These are phyloP conservation scores for Shargacucullia verbasci DNA, from an alignment of 2,888 invertebrate genomes.

Conservation along the genomic window DNA sequence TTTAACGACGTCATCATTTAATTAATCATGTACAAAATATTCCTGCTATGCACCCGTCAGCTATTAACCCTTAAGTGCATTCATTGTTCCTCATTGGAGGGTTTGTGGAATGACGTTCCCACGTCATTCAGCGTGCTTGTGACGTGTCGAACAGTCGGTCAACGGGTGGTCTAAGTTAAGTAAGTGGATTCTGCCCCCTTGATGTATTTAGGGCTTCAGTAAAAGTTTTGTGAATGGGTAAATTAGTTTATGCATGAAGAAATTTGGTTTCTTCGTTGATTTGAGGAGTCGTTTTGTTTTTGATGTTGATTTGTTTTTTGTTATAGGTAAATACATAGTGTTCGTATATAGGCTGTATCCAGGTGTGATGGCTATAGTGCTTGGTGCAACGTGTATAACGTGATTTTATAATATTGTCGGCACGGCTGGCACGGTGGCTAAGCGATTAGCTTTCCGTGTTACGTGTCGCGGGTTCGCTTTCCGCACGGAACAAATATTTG, in stretches of 20 bases:
- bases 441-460: too few species aligned
- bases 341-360: not conserved
- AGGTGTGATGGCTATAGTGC: too few species aligned
- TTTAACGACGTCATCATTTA: conserved; percentile 1
- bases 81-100: conserved; percentile 39
- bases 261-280: conserved; percentile 21
- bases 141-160: conserved; percentile 75
- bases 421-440: too few species aligned
- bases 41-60: conserved; percentile 16
- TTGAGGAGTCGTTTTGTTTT: not conserved
- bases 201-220: conserved; percentile 34
- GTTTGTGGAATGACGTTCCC: conserved; percentile 58
- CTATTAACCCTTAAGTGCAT: conserved; percentile 37
- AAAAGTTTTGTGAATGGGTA: conserved; percentile 1
- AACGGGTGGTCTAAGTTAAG: conserved; percentile 72
- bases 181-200: conserved; percentile 49
- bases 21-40: conserved; percentile 37
- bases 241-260: conserved; percentile 18
- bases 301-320: too few species aligned
- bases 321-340: too few species aligned
- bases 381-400: too few species aligned
- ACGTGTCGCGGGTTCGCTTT: too few species aligned
- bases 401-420: too few species aligned
- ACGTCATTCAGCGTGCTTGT: conserved; percentile 60
- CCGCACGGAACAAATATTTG: too few species aligned